Percentiles rank a stretch among this genome's conserved stretches.
Evolutionary conservation across 1,140 invertebrate genomes (phyloP).

Genomic region (Plutomurus gul): DNA sequence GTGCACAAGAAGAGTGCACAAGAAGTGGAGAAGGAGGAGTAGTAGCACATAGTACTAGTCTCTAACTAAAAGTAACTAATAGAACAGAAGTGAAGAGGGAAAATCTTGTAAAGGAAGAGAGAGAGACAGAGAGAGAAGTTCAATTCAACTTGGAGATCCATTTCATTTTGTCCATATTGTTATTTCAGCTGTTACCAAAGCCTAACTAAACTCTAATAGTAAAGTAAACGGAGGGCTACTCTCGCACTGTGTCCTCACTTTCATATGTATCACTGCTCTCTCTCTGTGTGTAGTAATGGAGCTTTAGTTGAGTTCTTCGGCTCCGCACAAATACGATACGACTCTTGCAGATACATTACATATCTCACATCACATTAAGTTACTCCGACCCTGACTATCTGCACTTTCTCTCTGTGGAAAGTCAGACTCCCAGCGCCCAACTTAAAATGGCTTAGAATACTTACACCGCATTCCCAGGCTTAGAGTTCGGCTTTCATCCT

Average conservation of each 20-base stretch:
- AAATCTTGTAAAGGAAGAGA: background rate
- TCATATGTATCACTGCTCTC: background rate
- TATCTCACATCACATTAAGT: background rate
- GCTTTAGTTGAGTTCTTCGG: background rate
- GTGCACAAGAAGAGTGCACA: too few relatives aligned
- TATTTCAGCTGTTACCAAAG: conserved; percentile 41
- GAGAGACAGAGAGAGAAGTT: background rate
- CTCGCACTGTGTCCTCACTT: background rate
- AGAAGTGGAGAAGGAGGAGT: too few relatives aligned
- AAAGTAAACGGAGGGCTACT: background rate
- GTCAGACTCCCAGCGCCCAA: background rate
- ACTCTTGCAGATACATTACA: background rate
- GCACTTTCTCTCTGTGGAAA: background rate
- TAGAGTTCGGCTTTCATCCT: conserved; percentile 28
- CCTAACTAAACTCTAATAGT: background rate
- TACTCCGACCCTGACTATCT: background rate
- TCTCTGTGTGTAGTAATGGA: background rate
- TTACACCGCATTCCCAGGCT: background rate
- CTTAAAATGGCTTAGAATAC: background rate
- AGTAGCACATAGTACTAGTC: too few relatives aligned
- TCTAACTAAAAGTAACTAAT: background rate
- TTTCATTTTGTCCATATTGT: conserved; percentile 37
- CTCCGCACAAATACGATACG: background rate
- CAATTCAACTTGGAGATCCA: background rate
- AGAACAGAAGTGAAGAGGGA: background rate